Conservation (phyloP, 1,140 invertebrate genomes). For the Planococcus citri region DNA sequence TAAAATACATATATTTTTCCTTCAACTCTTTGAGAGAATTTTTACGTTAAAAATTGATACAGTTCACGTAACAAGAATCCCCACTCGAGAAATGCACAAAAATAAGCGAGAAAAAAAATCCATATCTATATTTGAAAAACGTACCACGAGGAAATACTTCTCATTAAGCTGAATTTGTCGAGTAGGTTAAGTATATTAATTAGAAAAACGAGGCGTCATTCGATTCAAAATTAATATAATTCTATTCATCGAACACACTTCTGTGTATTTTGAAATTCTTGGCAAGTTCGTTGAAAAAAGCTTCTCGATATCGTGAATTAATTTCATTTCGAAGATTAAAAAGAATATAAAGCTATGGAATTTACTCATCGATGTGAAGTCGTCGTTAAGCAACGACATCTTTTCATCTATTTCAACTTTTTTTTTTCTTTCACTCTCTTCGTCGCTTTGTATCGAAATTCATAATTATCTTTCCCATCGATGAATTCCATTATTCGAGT, state of each 20-base stretch:
- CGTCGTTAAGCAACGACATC: not conserved
- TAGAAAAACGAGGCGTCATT: too few relatives aligned
- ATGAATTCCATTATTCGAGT: not conserved
- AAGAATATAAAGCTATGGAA: not conserved
- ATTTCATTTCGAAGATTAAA: conserved; percentile 4
- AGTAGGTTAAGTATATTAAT: too few relatives aligned
- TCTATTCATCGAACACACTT: too few relatives aligned
- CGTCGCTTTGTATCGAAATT: not conserved
- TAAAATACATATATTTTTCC: not conserved
- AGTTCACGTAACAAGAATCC: not conserved
- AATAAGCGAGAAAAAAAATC: too few relatives aligned
- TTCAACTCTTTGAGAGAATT: too few relatives aligned
- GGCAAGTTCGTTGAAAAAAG: too few relatives aligned
- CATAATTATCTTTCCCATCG: not conserved
- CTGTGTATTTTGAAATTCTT: too few relatives aligned
- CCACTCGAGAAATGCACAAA: not conserved
- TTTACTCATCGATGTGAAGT: not conserved
- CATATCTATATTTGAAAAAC: too few relatives aligned
- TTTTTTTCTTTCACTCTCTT: not conserved
- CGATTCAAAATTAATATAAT: too few relatives aligned
- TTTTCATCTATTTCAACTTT: not conserved
- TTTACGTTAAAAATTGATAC: too few relatives aligned
- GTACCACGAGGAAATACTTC: too few relatives aligned
- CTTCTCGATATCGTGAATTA: not conserved
- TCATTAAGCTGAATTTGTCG: too few relatives aligned